These are phyloP conservation scores for Pyxicephalus adspersus DNA, from an alignment of 2,113 vertebrate genomes.

Conservation along the genomic window DNA sequence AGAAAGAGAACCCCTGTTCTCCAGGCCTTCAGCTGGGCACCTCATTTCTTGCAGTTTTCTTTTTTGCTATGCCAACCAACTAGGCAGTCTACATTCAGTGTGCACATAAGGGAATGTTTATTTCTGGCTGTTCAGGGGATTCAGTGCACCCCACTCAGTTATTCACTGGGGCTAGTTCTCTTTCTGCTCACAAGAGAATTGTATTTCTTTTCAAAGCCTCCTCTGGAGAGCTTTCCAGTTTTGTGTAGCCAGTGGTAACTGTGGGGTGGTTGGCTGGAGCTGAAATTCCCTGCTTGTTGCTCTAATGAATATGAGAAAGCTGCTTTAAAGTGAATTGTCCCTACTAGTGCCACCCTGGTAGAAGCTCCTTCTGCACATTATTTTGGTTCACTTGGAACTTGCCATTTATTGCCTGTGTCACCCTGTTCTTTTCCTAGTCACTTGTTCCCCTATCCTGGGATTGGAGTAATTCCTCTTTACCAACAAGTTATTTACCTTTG, in stretches of 20 bases:
- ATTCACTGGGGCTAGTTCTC: neutral
- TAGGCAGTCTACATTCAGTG: neutral
- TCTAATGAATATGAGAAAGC: neutral
- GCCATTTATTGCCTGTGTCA: too few species aligned
- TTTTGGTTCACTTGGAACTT: too few species aligned
- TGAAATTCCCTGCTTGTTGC: neutral
- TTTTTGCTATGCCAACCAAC: neutral
- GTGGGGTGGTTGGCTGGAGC: neutral
- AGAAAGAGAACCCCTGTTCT: neutral
- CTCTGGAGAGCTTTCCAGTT: neutral
- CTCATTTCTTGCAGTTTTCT: neutral
- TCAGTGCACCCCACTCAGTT: neutral
- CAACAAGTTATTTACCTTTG: too few species aligned
- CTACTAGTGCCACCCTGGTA: too few species aligned
- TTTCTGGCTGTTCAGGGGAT: too few species aligned
- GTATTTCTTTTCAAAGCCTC: slow-evolving; percentile 7
- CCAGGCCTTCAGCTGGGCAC: neutral
- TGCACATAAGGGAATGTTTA: slow-evolving; percentile 1
- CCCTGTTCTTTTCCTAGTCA: too few species aligned
- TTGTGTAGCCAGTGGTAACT: neutral
- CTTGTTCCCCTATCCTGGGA: too few species aligned
- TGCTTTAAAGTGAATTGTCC: too few species aligned
- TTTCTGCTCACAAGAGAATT: neutral
- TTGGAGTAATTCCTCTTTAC: too few species aligned
- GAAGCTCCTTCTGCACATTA: too few species aligned